A percentile compares a stretch with the other conserved stretches of the same genome.
Conservation (phyloP, 2,888 invertebrate species). For the Automeris io region DNA sequence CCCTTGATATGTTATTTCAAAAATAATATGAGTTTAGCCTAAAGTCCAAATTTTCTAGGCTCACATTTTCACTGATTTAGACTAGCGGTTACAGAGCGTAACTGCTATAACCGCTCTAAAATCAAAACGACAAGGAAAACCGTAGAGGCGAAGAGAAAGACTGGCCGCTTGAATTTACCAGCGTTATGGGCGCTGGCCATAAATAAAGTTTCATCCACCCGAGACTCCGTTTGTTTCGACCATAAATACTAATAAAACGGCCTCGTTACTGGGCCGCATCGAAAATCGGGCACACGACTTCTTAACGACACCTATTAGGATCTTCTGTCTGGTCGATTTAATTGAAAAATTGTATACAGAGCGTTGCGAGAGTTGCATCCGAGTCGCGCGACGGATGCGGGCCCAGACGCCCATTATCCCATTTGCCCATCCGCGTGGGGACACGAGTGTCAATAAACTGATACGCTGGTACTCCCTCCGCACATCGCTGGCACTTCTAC, state of each 20-base stretch:
- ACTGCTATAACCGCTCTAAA: no score
- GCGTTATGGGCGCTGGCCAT: constrained; percentile 57
- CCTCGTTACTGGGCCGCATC: constrained; percentile 72
- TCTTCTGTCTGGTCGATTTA: constrained; percentile 75
- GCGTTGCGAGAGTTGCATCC: constrained; percentile 73
- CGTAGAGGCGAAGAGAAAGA: constrained; percentile 4
- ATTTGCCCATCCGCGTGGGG: constrained; percentile 76
- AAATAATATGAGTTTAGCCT: no score
- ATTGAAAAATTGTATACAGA: constrained; percentile 77
- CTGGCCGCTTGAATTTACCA: constrained; percentile 39
- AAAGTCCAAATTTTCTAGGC: no score
- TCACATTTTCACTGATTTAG: no score
- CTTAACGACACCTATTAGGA: constrained; percentile 77
- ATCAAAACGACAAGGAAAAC: constrained; percentile 15
- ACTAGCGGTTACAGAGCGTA: no score
- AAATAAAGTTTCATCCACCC: constrained; percentile 70
- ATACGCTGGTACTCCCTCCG: constrained; percentile 33
- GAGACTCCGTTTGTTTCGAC: constrained; percentile 58
- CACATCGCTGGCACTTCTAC: constrained; percentile 42
- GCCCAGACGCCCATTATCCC: constrained; percentile 76
- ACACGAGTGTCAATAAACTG: constrained; percentile 65
- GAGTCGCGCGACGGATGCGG: constrained; percentile 74
- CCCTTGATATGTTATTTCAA: no score
- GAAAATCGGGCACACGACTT: constrained; percentile 76
- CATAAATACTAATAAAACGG: constrained; percentile 74